phyloP scores from a whole-genome alignment of 2,797 vertebrate genomes.

The Anisognathus igniventris region DNA sequence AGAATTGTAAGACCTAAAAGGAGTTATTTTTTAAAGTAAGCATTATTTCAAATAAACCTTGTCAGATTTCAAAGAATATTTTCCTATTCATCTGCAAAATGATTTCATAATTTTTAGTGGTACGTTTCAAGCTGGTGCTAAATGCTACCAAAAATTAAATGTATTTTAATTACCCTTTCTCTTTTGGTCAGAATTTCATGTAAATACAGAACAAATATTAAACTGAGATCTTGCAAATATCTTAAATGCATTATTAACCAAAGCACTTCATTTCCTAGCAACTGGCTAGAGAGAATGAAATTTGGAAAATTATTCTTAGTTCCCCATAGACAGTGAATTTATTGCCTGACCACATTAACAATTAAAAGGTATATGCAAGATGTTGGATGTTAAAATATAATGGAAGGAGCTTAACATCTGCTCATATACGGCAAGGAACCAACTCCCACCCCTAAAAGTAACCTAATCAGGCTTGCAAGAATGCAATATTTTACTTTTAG shows the following conservation, averaged over 20 bases:
- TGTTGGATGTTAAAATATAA: constrained; percentile 35
- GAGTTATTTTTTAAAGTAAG: constrained; percentile 70
- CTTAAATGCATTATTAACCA: constrained; percentile 12
- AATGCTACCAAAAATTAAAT: constrained; percentile 5
- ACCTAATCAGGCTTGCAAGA: constrained; percentile 19
- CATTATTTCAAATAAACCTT: constrained; percentile 76
- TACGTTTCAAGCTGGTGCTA: constrained; percentile 29
- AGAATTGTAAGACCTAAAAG: constrained; percentile 64
- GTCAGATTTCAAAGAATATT: constrained; percentile 65
- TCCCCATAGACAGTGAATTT: constrained; percentile 41
- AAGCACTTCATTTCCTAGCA: constrained; percentile 35
- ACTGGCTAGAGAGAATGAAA: constrained; percentile 26
- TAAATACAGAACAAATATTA: constrained; percentile 30
- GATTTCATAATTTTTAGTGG: constrained; percentile 38
- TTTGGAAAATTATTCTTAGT: constrained; percentile 45
- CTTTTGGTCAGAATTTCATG: constrained; percentile 25
- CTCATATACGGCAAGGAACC: not conserved
- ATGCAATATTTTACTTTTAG: not conserved
- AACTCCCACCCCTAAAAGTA: not conserved
- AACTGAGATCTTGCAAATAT: not conserved
- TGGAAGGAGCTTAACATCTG: constrained; percentile 42
- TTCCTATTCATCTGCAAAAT: constrained; percentile 57
- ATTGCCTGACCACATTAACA: constrained; percentile 53
- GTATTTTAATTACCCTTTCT: constrained; percentile 8
- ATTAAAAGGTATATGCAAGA: constrained; percentile 42